phyloP scores from a whole-genome alignment of 2,888 invertebrate species.

The Pterostichus niger region DNA sequence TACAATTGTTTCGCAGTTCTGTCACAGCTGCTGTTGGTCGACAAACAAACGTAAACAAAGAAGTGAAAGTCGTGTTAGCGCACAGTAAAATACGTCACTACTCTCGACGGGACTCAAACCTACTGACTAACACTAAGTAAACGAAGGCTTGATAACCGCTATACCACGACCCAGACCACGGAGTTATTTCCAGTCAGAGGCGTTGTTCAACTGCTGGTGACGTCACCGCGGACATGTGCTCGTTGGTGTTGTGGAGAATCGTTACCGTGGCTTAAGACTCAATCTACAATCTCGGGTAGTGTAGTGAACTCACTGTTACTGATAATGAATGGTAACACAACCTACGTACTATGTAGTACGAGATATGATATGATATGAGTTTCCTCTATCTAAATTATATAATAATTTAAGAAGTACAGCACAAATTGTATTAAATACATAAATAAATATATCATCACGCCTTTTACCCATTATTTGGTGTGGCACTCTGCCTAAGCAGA shows the following conservation, averaged over 20 bases:
- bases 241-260: background rate
- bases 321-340: constrained; percentile 10
- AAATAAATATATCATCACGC: too few relatives aligned
- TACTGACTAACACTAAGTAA: constrained; percentile 51
- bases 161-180: constrained; percentile 32
- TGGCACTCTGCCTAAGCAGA: too few relatives aligned
- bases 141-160: constrained; percentile 55
- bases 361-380: too few relatives aligned
- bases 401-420: too few relatives aligned
- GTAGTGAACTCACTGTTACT: constrained; percentile 35
- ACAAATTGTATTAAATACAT: too few relatives aligned
- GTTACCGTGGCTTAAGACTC: background rate
- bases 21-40: constrained; percentile 12
- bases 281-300: background rate
- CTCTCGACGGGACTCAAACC: constrained; percentile 1
- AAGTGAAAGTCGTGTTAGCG: constrained; percentile 50
- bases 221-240: constrained; percentile 45
- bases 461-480: too few relatives aligned
- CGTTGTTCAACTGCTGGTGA: constrained; percentile 57
- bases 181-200: constrained; percentile 65
- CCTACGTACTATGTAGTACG: background rate
- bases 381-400: too few relatives aligned
- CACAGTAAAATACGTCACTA: constrained; percentile 18
- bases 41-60: constrained; percentile 54
- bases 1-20: constrained; percentile 52